Base-by-base conservation (phyloP, 2,797 vertebrate genomes). In the Coccyzus lansbergi region DNA sequence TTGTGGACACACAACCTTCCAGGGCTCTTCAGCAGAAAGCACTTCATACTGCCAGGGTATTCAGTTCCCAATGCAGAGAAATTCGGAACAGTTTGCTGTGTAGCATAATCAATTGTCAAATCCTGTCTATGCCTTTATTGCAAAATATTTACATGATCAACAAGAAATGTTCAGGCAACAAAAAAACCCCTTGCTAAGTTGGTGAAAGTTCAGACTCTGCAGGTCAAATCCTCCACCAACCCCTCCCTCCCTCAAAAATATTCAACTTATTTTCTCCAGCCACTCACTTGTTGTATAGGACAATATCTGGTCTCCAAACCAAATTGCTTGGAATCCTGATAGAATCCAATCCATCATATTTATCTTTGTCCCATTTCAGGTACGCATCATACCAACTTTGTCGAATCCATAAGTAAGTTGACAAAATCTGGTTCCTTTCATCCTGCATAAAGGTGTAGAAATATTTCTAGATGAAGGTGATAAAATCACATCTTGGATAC, bases 241-340 rank as follows among this genome's bases (percentile, higher is more conserved):
- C 21, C 8, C 53, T 84, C 34, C 67, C 34, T 44, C 76, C 49
- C 20, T 81, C 67, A 67, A 74, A 64, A 74, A 64, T 46, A 84
- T 15, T 44, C 33, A 87, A 64, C 36, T 40, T 15, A 78, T 67
- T 83, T 64, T 80, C 28, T 29, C 12, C 34, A 86, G 56, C 14
- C 69, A 94, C 98, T 98, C 97, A 99, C 99, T 99, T 99, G 98
- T 99, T 99, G 93, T 99, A 99, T 7, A 99, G 98, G 74, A 99
- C 99, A 15, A 99, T 99, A 96, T 99, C 99, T 0, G 99, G 99
- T 94, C 99, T 99, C 99, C 99, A 99, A 80, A 99, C 99, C 90
- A 99, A 97, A 96, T 98, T 98, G 20, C 99, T 99, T 85, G 99
- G 99, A 88, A 99, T 99, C 94, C 99, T 98, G 94, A 99, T 99